A percentile compares a stretch with the other conserved stretches of the same genome.
These are phyloP conservation scores for Calcarius ornatus DNA, from an alignment of 2,113 vertebrate species.

Conservation along the genomic window DNA sequence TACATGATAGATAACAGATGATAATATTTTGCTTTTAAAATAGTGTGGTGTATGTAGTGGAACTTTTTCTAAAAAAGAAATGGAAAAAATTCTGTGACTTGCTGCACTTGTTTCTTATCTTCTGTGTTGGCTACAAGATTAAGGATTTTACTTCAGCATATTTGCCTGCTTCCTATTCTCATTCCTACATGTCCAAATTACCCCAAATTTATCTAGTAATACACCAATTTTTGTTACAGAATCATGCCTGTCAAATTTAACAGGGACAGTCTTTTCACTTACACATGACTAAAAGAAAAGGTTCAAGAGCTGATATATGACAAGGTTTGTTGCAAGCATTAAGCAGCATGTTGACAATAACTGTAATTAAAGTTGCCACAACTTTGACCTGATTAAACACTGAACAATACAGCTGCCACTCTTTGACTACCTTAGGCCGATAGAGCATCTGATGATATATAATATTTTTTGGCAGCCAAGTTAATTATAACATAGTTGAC, in stretches of 20 bases:
- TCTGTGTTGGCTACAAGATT: not conserved
- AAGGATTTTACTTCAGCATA: not conserved
- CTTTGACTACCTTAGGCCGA: constrained; percentile 79
- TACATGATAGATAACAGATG: not conserved
- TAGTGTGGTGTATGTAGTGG: rapidly evolving
- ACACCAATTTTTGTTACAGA: not conserved
- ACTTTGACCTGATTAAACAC: constrained; percentile 86
- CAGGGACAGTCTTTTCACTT: not conserved
- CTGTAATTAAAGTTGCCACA: constrained; percentile 84
- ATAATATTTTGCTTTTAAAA: not conserved
- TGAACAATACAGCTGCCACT: constrained; percentile 77
- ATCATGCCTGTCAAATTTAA: not conserved
- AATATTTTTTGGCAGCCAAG: constrained; percentile 88
- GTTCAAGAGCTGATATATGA: constrained; percentile 67
- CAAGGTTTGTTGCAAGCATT: constrained; percentile 73
- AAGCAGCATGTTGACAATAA: constrained; percentile 78
- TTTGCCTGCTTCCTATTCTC: not conserved
- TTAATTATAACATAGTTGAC: constrained; percentile 91
- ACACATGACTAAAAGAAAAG: constrained; percentile 40
- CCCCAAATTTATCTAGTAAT: not conserved
- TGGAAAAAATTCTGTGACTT: not conserved
- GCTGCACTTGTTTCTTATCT: not conserved
- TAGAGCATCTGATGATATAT: constrained; percentile 80
- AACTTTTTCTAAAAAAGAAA: not conserved
- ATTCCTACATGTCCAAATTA: not conserved